Evolutionary conservation across 2,113 vertebrate genomes (phyloP).

Genomic region (Brachyistius frenatus): DNA sequence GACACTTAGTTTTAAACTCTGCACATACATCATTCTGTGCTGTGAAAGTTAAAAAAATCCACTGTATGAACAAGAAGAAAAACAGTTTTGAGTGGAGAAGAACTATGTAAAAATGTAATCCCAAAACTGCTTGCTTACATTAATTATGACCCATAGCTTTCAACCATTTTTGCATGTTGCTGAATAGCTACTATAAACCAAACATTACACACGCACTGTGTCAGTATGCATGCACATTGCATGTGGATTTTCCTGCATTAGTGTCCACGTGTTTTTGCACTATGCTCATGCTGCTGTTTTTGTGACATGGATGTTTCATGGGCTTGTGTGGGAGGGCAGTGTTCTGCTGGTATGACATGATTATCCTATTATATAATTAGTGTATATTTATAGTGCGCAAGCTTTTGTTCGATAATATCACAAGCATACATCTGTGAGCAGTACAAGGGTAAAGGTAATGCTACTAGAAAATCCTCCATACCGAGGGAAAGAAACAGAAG

Average conservation of each 20-base stretch:
- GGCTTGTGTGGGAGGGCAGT: conserved; percentile 11
- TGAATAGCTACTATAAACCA: background rate
- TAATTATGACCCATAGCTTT: background rate
- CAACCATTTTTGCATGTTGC: background rate
- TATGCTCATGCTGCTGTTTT: background rate
- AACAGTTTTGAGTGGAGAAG: no score
- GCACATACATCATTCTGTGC: no score
- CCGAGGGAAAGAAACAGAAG: background rate
- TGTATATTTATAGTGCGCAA: conserved; percentile 46
- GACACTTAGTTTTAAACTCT: no score
- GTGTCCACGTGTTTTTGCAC: background rate
- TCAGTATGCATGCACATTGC: background rate
- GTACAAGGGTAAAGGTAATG: conserved; percentile 11
- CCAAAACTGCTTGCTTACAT: background rate
- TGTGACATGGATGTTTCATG: conserved; percentile 5
- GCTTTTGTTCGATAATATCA: conserved; percentile 61
- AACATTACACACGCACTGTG: background rate
- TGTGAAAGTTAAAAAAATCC: no score
- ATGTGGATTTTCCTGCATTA: background rate
- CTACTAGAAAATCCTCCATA: conserved; percentile 4
- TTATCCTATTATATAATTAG: conserved; percentile 64
- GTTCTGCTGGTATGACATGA: conserved; percentile 24
- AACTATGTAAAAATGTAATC: background rate
- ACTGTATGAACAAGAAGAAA: no score
- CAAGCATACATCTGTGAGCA: conserved; percentile 31